Base-by-base conservation (phyloP, 2,113 vertebrate genomes). In the Misgurnus mizolepis region DNA sequence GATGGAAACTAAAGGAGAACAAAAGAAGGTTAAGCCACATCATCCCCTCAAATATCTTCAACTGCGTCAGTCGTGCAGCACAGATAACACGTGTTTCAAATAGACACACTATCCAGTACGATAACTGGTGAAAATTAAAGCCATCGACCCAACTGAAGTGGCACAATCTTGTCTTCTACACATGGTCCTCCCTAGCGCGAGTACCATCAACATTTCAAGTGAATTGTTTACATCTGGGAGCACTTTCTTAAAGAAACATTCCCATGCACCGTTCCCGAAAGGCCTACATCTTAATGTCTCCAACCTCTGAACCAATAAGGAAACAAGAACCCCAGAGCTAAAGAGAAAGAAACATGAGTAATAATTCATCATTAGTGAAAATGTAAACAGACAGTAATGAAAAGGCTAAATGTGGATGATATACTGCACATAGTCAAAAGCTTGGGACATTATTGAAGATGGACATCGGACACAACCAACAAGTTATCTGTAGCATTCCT, bases 171-270 rank as follows among this genome's bases (percentile, higher is more conserved):
- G 47, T 22, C 27, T 34, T 3, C 8, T 34, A 5, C 4, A 53
- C 50, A 53, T 34, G 22, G 22, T 22, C 22, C 22, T 22, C 22
- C 22, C 22, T 22, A 22, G 27, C 27, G 27, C 27, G 50, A 53
- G 61, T 53, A 66, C 67, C 80, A 67, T 60, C 66, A 67, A 65
- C 67, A 40, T 50, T 80, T 80, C 77, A 76, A 67, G 80, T 67
- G 2, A 34, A 55, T 64, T 60, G 58, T 64, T 68, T 62, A 76
- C 67, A 82, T 84, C 76, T 84, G 79, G 83, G 70, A 84, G 78
- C 50, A 62, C 72, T 50, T 70, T 79, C 80, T 72, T 66, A 71
- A 58, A 85, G 75, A 76, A 85, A 85, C 80, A 79, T 82, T 85
- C 80, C 80, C 80, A 82, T 47, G 58, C 18, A 10, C 43, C 6